Evolutionary conservation across 1,140 invertebrate genomes (phyloP).

Genomic region (Philotrypesis tridentata): DNA sequence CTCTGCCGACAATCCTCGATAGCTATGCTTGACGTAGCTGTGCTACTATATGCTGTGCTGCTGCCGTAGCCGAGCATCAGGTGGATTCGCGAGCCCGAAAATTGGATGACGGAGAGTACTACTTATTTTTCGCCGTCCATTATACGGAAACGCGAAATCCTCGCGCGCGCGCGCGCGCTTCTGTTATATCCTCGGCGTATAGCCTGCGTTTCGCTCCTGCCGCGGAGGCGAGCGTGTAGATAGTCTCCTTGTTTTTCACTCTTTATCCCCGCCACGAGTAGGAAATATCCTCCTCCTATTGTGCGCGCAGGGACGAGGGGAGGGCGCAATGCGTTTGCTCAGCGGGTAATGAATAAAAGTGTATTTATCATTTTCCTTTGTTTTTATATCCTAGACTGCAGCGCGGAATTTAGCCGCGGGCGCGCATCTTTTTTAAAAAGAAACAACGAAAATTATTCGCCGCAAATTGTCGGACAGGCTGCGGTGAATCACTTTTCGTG

Average conservation of each 20-base stretch:
- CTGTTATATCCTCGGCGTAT: neutral
- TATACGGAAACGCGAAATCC: constrained; percentile 31
- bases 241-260: constrained; percentile 10
- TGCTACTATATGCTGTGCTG: too few species aligned
- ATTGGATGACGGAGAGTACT: constrained; percentile 35
- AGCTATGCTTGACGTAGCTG: neutral
- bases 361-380: neutral
- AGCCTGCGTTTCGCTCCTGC: neutral
- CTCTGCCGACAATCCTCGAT: neutral
- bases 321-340: neutral
- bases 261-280: constrained; percentile 4
- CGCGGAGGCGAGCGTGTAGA: too few species aligned
- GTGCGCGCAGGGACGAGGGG: too few species aligned
- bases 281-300: constrained; percentile 23
- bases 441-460: neutral
- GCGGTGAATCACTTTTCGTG: too few species aligned
- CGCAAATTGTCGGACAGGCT: too few species aligned
- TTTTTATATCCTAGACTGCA: too few species aligned
- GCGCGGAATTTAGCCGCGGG: too few species aligned
- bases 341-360: constrained; percentile 7
- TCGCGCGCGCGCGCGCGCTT: constrained; percentile 13
- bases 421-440: too few species aligned
- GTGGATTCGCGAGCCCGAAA: constrained; percentile 38
- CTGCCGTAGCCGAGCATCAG: constrained; percentile 31
- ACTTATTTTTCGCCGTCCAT: constrained; percentile 40